Base-by-base conservation (phyloP, 2,113 vertebrate genomes). In the Cyphomyrus discorhynchus region DNA sequence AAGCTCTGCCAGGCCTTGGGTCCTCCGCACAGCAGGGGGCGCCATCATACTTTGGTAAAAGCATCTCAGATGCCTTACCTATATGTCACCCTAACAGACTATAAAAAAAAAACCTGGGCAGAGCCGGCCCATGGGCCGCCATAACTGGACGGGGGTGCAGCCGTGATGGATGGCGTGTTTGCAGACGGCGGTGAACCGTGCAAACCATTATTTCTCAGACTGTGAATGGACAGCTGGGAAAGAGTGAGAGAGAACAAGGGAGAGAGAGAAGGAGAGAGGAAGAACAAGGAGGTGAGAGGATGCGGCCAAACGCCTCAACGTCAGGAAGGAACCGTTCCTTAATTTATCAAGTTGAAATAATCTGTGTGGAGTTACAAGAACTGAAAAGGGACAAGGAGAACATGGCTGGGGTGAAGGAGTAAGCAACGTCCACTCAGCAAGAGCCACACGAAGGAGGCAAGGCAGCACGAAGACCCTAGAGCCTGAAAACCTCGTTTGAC, bases 101-200 rank as follows among this genome's bases (percentile, higher is more conserved):
- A 74, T 74, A 35, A 62, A 62, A 62, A 62, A 62, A 66, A 66
- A 66, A 66, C 24, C 70, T 15, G 70, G 66, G 27, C 11, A 35
- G 66, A 42, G 35, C 80, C 19, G 80, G 19, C 42, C 39, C 80
- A 24, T 10, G 45, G 39, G 21, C 42, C 8, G 21, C 39, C 19
- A 45, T 47, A 46, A 84, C 42, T 5, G 11, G 11, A 15, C 27
- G 0, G 50, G 27, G 83, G 85, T 86, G 53, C 90, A 27, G 53
- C 27, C 50, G 89, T 96, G 94, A 95, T 95, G 93, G 94, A 96
- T 95, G 91, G 91, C 91, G 91, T 95, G 95, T 96, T 96, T 95
- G 93, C 92, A 91, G 94, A 94, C 91, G 90, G 87, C n/a, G 52
- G 92, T 95, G 92, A 95, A 94, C 94, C 93, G 87, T 93, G 91